A percentile compares a stretch with the other conserved stretches of the same genome.
phyloP scores from a whole-genome alignment of 2,888 invertebrate genomes.

The Parnassius apollo region DNA sequence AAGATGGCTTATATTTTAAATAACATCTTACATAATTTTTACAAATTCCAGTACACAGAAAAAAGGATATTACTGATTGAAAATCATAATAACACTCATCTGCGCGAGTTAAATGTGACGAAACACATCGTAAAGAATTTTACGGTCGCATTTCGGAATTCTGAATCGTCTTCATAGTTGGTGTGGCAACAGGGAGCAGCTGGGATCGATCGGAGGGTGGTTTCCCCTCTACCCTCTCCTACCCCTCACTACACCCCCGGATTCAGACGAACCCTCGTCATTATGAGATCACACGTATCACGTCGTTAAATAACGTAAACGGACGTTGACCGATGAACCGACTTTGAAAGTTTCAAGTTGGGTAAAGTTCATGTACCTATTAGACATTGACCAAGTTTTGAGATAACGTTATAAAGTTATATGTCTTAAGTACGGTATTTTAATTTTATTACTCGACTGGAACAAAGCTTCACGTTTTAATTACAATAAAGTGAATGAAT shows the following conservation, averaged over 20 bases:
- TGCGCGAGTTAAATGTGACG: neutral
- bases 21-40: no score
- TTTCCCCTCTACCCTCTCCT: slow-evolving; percentile 34
- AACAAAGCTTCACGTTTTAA: no score
- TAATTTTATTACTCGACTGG: no score
- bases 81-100: neutral
- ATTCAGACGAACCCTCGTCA: slow-evolving; percentile 28
- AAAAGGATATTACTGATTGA: no score
- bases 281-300: slow-evolving; percentile 11
- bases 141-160: neutral
- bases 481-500: no score
- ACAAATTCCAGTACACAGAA: no score
- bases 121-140: neutral
- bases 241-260: slow-evolving; percentile 30
- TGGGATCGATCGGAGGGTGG: slow-evolving; percentile 54
- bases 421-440: no score
- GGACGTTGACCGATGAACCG: slow-evolving; percentile 5
- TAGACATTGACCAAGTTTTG: neutral
- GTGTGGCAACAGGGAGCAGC: slow-evolving; percentile 34
- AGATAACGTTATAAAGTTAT: no score
- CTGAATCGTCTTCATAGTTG: slow-evolving; percentile 1
- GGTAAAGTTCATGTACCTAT: neutral
- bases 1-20: no score
- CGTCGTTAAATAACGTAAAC: slow-evolving; percentile 3
- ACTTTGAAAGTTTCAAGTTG: neutral